Percentiles rank a stretch among this genome's conserved stretches.
phyloP scores from a whole-genome alignment of 2,888 invertebrate species.

The Acanthosepion pharaonis region DNA sequence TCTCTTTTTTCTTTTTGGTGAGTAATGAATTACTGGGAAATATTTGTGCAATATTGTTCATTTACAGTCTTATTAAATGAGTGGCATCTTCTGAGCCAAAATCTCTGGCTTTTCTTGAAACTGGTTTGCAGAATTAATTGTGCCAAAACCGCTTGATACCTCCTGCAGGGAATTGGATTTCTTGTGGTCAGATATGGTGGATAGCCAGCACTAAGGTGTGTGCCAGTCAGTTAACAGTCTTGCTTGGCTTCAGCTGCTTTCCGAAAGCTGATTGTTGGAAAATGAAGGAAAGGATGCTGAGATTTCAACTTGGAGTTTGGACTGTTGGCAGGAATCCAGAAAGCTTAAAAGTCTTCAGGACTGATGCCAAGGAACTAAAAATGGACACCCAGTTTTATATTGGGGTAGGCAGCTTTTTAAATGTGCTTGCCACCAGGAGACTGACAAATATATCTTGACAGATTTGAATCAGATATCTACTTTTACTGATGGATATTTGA shows the following conservation, averaged over 20 bases:
- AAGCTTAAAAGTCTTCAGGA: neutral
- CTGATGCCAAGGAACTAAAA: neutral
- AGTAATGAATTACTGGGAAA: neutral
- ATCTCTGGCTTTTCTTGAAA: neutral
- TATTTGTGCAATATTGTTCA: neutral
- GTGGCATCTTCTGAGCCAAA: neutral
- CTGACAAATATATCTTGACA: conserved; percentile 6
- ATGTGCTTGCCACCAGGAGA: neutral
- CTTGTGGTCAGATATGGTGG: neutral
- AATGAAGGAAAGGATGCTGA: neutral
- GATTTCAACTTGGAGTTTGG: neutral
- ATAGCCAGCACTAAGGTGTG: neutral
- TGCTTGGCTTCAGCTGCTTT: neutral
- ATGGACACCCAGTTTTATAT: neutral
- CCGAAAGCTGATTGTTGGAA: neutral
- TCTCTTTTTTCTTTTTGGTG: too few relatives aligned
- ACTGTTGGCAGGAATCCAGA: neutral
- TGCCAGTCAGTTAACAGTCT: conserved; percentile 4
- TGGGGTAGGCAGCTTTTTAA: neutral
- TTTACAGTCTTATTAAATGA: neutral
- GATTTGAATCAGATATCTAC: neutral
- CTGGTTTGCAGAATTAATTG: neutral
- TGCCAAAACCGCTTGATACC: neutral
- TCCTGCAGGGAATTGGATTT: neutral
- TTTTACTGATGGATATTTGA: too few relatives aligned